Percentiles rank a stretch among this genome's conserved stretches.
Conservation (phyloP, 2,888 invertebrate species). For the Amblyjoppa fuscipennis region DNA sequence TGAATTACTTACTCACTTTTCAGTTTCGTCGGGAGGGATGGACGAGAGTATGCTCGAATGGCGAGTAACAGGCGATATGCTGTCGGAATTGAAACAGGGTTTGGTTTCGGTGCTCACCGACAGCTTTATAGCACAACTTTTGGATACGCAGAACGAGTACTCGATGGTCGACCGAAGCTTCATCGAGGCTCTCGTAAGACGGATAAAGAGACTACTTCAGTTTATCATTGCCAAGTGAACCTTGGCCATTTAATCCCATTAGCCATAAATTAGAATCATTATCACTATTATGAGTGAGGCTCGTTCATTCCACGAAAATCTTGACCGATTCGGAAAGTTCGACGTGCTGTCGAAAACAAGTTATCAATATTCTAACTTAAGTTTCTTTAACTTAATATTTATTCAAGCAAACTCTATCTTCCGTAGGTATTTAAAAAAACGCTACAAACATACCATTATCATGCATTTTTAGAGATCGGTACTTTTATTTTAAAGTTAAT, state of each 20-base stretch:
- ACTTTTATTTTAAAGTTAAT: neutral
- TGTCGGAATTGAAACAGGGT: slow-evolving; percentile 90
- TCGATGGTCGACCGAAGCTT: slow-evolving; percentile 89
- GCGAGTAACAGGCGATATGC: slow-evolving; percentile 88
- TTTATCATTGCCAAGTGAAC: slow-evolving; percentile 89
- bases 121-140: slow-evolving; percentile 91
- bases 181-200: slow-evolving; percentile 91
- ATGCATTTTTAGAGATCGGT: neutral
- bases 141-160: slow-evolving; percentile 90
- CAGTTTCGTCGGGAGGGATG: slow-evolving; percentile 74
- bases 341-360: neutral
- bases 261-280: neutral
- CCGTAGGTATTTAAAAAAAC: neutral
- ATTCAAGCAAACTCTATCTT: neutral
- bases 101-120: slow-evolving; percentile 92
- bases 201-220: slow-evolving; percentile 93
- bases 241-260: slow-evolving; percentile 30
- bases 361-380: slow-evolving; percentile 1
- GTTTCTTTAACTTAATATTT: slow-evolving; percentile 10
- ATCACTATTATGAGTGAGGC: slow-evolving; percentile 1
- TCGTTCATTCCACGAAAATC: neutral
- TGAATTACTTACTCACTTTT: slow-evolving; percentile 43
- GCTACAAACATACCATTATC: neutral
- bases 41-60: slow-evolving; percentile 83
- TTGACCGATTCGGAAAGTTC: neutral